Evolutionary conservation across 1,140 invertebrate genomes (phyloP), one percentile per base, ranked within the genome.

Genomic region (Orchesella cincta): DNA sequence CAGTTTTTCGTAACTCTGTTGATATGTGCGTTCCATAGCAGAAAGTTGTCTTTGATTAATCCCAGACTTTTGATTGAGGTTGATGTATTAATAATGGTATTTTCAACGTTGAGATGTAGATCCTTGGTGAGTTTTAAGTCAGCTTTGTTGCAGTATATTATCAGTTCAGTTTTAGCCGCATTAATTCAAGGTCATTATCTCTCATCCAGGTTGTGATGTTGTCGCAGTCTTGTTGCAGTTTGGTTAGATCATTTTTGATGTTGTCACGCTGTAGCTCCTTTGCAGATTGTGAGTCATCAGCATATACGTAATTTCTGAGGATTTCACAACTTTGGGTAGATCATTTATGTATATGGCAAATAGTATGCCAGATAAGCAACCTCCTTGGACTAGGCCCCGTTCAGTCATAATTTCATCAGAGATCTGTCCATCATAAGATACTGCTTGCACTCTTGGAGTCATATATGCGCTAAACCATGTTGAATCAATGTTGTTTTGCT

Each of bases 401-500:
- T 14, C 2, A 1, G 57, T 39, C 20, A 0, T 16, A 1, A 64
- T n/a, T 0, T 3, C 23, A 0, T 28, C 26, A 14, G 77, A 78
- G 0, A 20, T 26, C 3, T n/a, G 3, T 57, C 54, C 54, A 3
- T 34, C 31, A n/a, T 18, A 1, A 28, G 0, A 29, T 1, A 75
- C 67, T 46, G 31, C 73, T 39, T 78, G 77, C 2, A 23, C 20
- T 33, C 77, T 26, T 1, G 57, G 29, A 23, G 29, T 29, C 29
- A 78, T 18, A 23, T 76, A 78, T 1, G 74, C 52, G 1, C 35
- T 31, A 33, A 78, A 75, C 74, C 74, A 76, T 0, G 18, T 1
- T 31, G 26, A 2, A 28, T 71, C 64, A 35, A 78, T 67, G 16
- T 62, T 62, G 23, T 76, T 73, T 39, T 67, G 52, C 0, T 26